These are phyloP conservation scores for Lytechinus variegatus DNA, from an alignment of 35 echinoderm and acorn worm genomes.

Conservation along the genomic window DNA sequence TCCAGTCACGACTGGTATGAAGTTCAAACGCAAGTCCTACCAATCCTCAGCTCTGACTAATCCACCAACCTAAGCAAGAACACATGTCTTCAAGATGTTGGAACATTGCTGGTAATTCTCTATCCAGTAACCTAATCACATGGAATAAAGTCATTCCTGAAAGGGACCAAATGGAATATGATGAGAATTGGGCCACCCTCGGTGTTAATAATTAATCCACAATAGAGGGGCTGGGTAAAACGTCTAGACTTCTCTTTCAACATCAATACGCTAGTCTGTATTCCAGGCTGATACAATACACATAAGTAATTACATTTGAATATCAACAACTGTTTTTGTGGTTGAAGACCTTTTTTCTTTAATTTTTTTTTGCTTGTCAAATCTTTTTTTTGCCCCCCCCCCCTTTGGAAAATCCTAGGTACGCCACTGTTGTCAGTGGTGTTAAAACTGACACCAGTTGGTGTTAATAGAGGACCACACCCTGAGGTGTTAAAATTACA, in stretches of 20 bases:
- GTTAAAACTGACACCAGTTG: too few relatives aligned
- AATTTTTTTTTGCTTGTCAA: too few relatives aligned
- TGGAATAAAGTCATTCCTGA: background rate
- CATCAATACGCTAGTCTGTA: background rate
- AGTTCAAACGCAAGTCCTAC: background rate
- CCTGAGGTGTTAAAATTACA: too few relatives aligned
- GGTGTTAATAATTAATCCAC: background rate
- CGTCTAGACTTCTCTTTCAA: constrained; percentile 1
- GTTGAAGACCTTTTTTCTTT: too few relatives aligned
- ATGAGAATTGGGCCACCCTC: constrained; percentile 24
- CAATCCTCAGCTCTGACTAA: background rate
- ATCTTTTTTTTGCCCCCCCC: too few relatives aligned
- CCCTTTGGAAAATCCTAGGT: too few relatives aligned
- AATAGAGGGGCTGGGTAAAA: background rate
- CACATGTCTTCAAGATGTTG: constrained; percentile 12
- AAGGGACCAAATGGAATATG: background rate
- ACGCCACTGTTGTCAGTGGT: too few relatives aligned
- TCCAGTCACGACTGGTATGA: background rate
- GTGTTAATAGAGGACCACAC: too few relatives aligned
- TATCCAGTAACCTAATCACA: background rate
- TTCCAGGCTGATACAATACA: background rate
- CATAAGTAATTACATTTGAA: background rate
- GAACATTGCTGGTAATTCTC: background rate
- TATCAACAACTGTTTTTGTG: too few relatives aligned
- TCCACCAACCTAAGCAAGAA: background rate